Base-by-base conservation (phyloP, 2,113 vertebrate species). In the Eulemur macaco region DNA sequence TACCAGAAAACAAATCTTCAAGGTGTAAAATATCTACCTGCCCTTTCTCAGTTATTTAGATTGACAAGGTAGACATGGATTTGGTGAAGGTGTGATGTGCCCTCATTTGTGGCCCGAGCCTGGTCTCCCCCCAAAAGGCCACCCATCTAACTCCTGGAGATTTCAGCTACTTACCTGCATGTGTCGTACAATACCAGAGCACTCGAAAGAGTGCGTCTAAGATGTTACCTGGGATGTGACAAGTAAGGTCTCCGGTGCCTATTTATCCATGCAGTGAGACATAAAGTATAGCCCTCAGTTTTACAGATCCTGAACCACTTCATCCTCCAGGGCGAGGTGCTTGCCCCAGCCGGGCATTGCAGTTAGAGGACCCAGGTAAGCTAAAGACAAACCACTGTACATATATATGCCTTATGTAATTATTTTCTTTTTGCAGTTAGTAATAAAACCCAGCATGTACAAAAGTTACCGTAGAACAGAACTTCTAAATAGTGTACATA, bases 401-500 rank as follows among this genome's bases (percentile, higher is more conserved):
- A 99, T 99, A 99, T 98, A 99, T 99, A 98, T 98, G 99, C 99
- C 99, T 99, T 99, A 98, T 98, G 98, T 98, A 98, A 98, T 97
- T 98, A 98, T 85, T 98, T 98, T 99, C 98, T 99, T 98, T 99
- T 98, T 98, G 92, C 97, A 97, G 98, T 99, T 98, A 98, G 98
- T 98, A 98, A 98, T 98, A 98, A 98, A 91, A 97, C 93, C 96
- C 98, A 96, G 99, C 99, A 99, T 99, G 99, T 99, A 99, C 99
- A 99, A 99, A 99, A 98, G 98, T 98, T 98, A 98, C 98, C 98
- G 97, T 99, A 98, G 98, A 99, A 98, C 96, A 98, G 98, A 98
- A 98, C 98, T 98, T 98, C 98, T 98, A 98, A 99, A 99, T 98
- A 98, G 98, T 99, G 99, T 99, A 99, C 98, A 99, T 98, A 99